Base-by-base conservation (phyloP, 64 coral and sea anemone species). In the Pocillopora damicornis region DNA sequence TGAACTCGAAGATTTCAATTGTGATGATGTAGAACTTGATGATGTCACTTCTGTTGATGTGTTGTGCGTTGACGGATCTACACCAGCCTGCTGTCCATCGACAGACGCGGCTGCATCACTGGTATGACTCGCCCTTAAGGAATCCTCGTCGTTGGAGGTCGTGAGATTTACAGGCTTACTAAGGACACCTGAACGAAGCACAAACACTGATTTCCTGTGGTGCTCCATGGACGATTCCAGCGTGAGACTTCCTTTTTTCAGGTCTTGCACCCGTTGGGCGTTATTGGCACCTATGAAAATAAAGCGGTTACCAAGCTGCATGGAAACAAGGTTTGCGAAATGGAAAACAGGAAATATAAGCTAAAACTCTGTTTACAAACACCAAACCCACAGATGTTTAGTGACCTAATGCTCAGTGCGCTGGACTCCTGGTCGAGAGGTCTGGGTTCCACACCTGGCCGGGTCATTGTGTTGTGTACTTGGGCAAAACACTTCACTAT, bases 171-270 rank as follows among this genome's bases (percentile, higher is more conserved):
- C 17, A 42, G 60, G 60, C 13, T 60, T 83, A 22, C 84, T 88
- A 11, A 83, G 58, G 59, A 83, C 13, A 42, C 30, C 18, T 13
- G 74, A 66, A n/a, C 73, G 37, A 11, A 65, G 17, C 74, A 88
- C 78, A 83, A 83, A 93, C 18, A 71, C 76, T 59, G 59, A 14
- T 73, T 89, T 93, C 74, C 91, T 89, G 68, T 83, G 89, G 26
- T 59, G 83, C 5, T 93, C 87, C 75, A 87, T 88, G 60, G 82
- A 17, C 9, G 56, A 20, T 75, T 93, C 87, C 76, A 93, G 68
- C 56, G 86, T 30, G 0, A 73, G 13, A 56, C 66, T 81, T 14
- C 25, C 63, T 75, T 88, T 37, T 20, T 2, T 71, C 13, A 77
- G 61, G 58, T 37, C 13, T 13, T 65, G 11, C 14, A 77, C 16